A percentile compares a stretch with the other conserved stretches of the same genome.
Conservation (phyloP, 2,888 invertebrate species). For the Apantesis nais region DNA sequence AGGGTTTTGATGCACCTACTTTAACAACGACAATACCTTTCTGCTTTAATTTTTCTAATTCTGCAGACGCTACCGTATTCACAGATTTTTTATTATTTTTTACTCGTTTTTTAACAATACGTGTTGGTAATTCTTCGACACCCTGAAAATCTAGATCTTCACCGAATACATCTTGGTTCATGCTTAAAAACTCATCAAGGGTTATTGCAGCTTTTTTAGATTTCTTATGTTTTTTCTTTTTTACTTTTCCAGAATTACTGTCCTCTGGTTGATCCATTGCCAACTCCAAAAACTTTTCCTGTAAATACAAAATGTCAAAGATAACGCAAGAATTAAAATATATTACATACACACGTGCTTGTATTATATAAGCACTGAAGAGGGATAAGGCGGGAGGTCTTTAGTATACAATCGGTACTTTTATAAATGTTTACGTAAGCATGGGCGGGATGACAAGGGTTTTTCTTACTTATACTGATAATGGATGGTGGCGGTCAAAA, state of each 20-base stretch:
- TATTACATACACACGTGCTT: too few relatives aligned
- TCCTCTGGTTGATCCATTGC: constrained; percentile 66
- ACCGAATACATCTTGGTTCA: constrained; percentile 82
- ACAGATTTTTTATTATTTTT: constrained; percentile 59
- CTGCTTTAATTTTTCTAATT: constrained; percentile 74
- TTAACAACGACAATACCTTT: constrained; percentile 72
- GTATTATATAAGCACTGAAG: too few relatives aligned
- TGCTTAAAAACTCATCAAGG: constrained; percentile 79
- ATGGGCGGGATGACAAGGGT: too few relatives aligned
- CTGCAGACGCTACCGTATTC: constrained; percentile 52
- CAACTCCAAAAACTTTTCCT: constrained; percentile 75
- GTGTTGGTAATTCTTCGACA: constrained; percentile 78
- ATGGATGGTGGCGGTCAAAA: too few relatives aligned
- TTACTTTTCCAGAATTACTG: constrained; percentile 61
- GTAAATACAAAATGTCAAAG: constrained; percentile 40
- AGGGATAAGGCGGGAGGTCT: too few relatives aligned
- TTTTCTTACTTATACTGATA: too few relatives aligned
- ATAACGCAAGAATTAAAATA: background rate
- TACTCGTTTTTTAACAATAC: constrained; percentile 68
- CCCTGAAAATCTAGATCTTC: constrained; percentile 79
- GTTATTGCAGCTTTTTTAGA: constrained; percentile 79
- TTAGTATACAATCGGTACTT: too few relatives aligned
- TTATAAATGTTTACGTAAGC: too few relatives aligned
- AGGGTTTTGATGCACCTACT: constrained; percentile 21
- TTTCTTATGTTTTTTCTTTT: constrained; percentile 80